Conservation (phyloP, 2,888 invertebrate genomes). For the Alsophila aescularia region DNA sequence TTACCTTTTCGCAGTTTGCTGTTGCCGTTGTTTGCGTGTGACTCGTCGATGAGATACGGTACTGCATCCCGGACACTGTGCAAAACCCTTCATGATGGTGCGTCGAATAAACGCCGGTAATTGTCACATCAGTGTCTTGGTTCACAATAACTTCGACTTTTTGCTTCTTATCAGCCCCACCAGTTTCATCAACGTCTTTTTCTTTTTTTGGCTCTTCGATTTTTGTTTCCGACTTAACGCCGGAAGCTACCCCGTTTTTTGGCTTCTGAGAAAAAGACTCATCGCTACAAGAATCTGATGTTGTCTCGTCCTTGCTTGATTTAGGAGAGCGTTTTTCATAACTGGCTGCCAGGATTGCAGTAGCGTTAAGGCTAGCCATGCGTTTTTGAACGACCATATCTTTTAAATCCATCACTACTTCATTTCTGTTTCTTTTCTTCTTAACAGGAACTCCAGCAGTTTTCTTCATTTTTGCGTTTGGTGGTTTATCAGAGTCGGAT, state of each 20-base stretch:
- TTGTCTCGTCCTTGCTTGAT: constrained; percentile 84
- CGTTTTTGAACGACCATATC: constrained; percentile 95
- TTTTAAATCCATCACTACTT: constrained; percentile 91
- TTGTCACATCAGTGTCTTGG: constrained; percentile 94
- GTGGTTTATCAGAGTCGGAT: constrained; percentile 79
- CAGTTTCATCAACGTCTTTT: constrained; percentile 68
- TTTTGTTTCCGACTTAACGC: constrained; percentile 83
- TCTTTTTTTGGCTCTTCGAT: constrained; percentile 73
- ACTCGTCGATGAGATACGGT: constrained; percentile 94
- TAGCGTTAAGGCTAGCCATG: constrained; percentile 96
- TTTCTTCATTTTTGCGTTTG: constrained; percentile 72
- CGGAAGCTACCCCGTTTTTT: constrained; percentile 81
- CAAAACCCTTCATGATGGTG: constrained; percentile 94
- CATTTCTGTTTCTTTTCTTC: constrained; percentile 85
- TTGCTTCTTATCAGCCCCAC: constrained; percentile 71
- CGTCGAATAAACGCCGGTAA: constrained; percentile 93
- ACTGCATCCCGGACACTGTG: constrained; percentile 93
- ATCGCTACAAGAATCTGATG: constrained; percentile 83
- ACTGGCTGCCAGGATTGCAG: constrained; percentile 94
- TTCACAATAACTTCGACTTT: constrained; percentile 92
- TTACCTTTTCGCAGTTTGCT: constrained; percentile 88
- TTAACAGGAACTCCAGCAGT: constrained; percentile 73
- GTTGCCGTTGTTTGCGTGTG: constrained; percentile 94
- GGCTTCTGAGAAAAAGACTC: constrained; percentile 80
- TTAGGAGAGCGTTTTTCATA: constrained; percentile 89